These are phyloP conservation scores for Argyra leucocephala DNA, from an alignment of 2,888 invertebrate species.

Conservation along the genomic window DNA sequence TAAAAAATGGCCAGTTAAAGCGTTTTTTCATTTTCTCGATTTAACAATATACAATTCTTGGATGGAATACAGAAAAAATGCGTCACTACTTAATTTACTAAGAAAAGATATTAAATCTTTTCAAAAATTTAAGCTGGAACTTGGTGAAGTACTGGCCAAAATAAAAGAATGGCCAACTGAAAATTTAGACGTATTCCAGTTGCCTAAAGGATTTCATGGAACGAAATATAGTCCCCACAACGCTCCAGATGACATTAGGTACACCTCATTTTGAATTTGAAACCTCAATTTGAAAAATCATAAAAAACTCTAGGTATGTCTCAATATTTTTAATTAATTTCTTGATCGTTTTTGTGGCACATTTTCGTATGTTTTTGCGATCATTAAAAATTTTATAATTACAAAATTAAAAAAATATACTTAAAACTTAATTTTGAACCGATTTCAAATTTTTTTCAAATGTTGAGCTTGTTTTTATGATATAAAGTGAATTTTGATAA, in stretches of 20 bases:
- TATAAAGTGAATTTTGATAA: too few relatives aligned
- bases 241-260: not conserved
- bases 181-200: not conserved
- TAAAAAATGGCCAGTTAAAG: slow-evolving; percentile 20
- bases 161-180: not conserved
- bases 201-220: not conserved
- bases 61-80: slow-evolving; percentile 20
- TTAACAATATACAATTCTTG: slow-evolving; percentile 17
- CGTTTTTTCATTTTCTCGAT: slow-evolving; percentile 20
- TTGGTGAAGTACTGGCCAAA: slow-evolving; percentile 7
- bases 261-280: too few relatives aligned
- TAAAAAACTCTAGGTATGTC: too few relatives aligned
- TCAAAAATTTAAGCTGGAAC: slow-evolving; percentile 2
- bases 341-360: too few relatives aligned
- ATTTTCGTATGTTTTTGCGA: too few relatives aligned
- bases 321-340: too few relatives aligned
- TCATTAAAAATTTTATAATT: too few relatives aligned
- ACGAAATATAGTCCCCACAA: not conserved
- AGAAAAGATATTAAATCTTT: slow-evolving; percentile 10
- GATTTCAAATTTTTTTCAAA: too few relatives aligned
- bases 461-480: too few relatives aligned
- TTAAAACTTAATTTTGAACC: too few relatives aligned
- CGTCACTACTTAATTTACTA: not conserved
- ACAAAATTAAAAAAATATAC: too few relatives aligned
- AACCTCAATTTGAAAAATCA: too few relatives aligned